Conservation (phyloP, 1,140 invertebrate species). For the Onthophagus taurus region DNA sequence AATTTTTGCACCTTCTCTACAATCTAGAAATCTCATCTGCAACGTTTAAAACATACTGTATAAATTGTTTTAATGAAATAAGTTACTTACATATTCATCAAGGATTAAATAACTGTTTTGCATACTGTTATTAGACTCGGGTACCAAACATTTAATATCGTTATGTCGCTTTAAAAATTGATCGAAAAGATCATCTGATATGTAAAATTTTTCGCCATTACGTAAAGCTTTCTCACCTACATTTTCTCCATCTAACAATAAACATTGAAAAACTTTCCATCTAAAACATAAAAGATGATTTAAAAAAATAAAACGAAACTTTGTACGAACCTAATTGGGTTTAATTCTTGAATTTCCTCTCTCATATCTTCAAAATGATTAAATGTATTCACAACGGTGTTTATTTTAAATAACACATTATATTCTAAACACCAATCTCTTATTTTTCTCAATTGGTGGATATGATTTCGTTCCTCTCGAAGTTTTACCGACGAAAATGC, state of each 20-base stretch:
- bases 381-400: constrained; percentile 43
- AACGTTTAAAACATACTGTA: constrained; percentile 17
- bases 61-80: too few relatives aligned
- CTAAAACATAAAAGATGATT: constrained; percentile 11
- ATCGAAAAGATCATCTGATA: constrained; percentile 38
- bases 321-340: constrained; percentile 34
- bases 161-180: constrained; percentile 37
- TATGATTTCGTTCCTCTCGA: constrained; percentile 36
- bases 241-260: constrained; percentile 44
- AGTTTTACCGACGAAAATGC: too few relatives aligned
- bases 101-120: constrained; percentile 43
- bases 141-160: constrained; percentile 38
- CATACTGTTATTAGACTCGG: constrained; percentile 44
- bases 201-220: constrained; percentile 39
- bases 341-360: constrained; percentile 33
- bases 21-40: constrained; percentile 45
- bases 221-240: constrained; percentile 37
- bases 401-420: constrained; percentile 43
- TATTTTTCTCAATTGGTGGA: constrained; percentile 36
- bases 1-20: constrained; percentile 36
- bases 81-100: constrained; percentile 42
- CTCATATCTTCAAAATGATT: constrained; percentile 42
- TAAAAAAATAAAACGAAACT: background rate
- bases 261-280: constrained; percentile 41
- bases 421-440: constrained; percentile 38